Evolutionary conservation across 2,888 invertebrate genomes (phyloP), one percentile per base, ranked within the genome.

Genomic region (Hanleya hanleyi): DNA sequence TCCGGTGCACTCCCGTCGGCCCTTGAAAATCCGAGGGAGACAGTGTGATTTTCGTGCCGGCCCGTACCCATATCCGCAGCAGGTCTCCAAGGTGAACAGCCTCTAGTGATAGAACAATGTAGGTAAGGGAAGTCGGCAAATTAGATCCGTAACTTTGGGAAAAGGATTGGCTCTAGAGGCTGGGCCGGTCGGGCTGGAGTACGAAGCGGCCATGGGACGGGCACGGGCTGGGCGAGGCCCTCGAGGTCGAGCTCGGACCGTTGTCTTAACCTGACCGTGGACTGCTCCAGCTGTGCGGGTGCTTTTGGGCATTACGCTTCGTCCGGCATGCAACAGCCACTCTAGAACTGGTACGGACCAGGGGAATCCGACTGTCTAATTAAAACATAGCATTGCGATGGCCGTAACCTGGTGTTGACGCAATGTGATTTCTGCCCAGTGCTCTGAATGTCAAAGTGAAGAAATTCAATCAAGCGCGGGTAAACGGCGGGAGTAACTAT

Each of bases 101-200:
- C 93, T 93, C 92, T 93, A 92, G 93, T 93, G 92, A 92, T 92
- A 92, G 93, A 93, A 91, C 92, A 93, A 94, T 93, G 93, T 93
- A 93, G 93, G 92, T 93, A 93, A 93, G 93, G 82, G 82, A 84
- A 80, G 79, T 84, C 82, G 83, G 93, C 93, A 94, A 94, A 93
- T 92, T 92, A 91, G 93, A 93, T 93, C 90, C 89, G 90, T 90
- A 92, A 90, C 91, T 91, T 91, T 92, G 93, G 93, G 92, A 93
- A 91, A 94, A 93, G 93, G 93, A 94, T 94, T 94, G 93, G 93
- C 93, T 94, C 93, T 94, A 93, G 93, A 93, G 93, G 92, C 92
- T 92, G 92, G 92, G 93, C 91, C 81, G 77, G 81, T 81, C 81
- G 83, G 84, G 92, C 92, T 92, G 91, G 92, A 91, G 92, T 89